These are phyloP conservation scores for Apamea sordens DNA, from an alignment of 2,888 invertebrate species.

Conservation along the genomic window DNA sequence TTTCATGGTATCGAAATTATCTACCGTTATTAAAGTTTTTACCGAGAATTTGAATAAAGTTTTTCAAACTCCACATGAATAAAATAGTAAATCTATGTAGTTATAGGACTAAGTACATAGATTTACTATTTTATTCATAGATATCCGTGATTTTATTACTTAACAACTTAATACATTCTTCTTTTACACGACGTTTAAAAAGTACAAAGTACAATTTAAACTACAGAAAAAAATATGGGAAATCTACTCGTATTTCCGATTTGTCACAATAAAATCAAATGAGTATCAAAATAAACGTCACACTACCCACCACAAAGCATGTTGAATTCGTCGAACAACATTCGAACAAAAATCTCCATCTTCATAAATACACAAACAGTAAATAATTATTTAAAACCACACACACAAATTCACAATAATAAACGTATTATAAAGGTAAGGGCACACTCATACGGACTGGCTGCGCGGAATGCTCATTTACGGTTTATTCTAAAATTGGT, in stretches of 20 bases:
- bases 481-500: conserved; percentile 79
- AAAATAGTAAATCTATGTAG: no score
- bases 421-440: conserved; percentile 65
- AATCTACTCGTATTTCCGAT: not conserved
- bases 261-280: not conserved
- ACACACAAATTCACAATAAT: conserved; percentile 49
- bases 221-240: not conserved
- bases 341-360: conserved; percentile 56
- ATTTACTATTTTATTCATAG: not conserved
- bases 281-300: conserved; percentile 14
- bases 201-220: no score
- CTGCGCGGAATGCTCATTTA: conserved; percentile 72
- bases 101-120: not conserved
- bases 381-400: conserved; percentile 27
- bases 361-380: conserved; percentile 41
- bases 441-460: conserved; percentile 70
- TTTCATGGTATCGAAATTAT: not conserved
- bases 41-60: not conserved
- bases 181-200: not conserved
- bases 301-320: conserved; percentile 58
- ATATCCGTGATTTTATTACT: no score
- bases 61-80: not conserved
- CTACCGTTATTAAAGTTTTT: not conserved
- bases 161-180: not conserved
- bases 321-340: conserved; percentile 41